Percentiles rank a stretch among this genome's conserved stretches.
Evolutionary conservation across 2,113 vertebrate species (phyloP).

Genomic region (Amphiprion percula): DNA sequence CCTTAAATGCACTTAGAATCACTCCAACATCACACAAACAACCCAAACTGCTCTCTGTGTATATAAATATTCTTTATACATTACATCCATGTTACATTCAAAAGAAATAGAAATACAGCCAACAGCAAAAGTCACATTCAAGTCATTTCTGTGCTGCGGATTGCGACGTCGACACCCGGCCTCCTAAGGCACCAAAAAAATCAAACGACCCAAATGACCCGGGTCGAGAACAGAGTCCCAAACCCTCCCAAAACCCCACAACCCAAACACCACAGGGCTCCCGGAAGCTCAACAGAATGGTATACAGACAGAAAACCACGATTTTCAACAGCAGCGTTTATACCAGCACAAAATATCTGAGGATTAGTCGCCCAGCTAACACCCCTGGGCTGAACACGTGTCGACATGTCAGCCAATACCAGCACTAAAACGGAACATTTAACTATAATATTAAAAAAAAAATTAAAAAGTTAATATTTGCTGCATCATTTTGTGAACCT

Average conservation of each 20-base stretch:
- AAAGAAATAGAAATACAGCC: conserved; percentile 67
- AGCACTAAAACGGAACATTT: background rate
- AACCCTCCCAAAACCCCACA: background rate
- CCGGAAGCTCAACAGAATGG: conserved; percentile 48
- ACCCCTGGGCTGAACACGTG: background rate
- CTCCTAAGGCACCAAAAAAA: conserved; percentile 71
- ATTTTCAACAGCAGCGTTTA: conserved; percentile 25
- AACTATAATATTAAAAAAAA: background rate
- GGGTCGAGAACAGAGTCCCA: conserved; percentile 12
- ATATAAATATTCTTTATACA: conserved; percentile 77
- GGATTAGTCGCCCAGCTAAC: background rate
- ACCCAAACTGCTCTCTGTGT: conserved; percentile 26
- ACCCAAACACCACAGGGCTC: conserved; percentile 27
- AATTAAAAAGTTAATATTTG: too few relatives aligned
- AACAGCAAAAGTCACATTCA: conserved; percentile 70
- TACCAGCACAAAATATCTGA: conserved; percentile 33
- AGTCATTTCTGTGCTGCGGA: conserved; percentile 58
- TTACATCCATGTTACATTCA: conserved; percentile 66
- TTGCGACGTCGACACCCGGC: conserved; percentile 18
- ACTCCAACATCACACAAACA: background rate
- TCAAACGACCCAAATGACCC: background rate
- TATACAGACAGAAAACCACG: conserved; percentile 19
- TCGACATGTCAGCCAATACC: background rate
- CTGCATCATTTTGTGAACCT: background rate
- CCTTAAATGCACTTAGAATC: background rate